Evolutionary conservation across 2,113 vertebrate genomes (phyloP).

Genomic region (Trochalopteron elliotii): DNA sequence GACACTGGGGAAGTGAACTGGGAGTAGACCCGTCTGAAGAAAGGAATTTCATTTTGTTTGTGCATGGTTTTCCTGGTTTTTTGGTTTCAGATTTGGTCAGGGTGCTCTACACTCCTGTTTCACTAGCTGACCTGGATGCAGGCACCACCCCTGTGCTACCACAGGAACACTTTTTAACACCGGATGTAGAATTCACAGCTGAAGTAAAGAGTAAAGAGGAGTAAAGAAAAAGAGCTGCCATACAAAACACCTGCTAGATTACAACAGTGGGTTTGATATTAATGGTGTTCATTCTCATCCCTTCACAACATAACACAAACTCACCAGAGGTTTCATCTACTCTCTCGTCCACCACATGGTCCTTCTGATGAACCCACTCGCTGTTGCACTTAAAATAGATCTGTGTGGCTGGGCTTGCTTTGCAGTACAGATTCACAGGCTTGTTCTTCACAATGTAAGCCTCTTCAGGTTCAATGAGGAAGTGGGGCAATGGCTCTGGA

Average conservation of each 20-base stretch:
- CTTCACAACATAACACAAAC: neutral
- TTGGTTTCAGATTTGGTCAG: neutral
- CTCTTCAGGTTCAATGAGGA: constrained; percentile 93
- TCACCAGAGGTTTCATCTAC: constrained; percentile 94
- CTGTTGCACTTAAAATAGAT: constrained; percentile 99
- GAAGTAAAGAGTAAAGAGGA: neutral
- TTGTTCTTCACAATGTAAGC: constrained; percentile 97
- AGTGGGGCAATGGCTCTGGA: constrained; percentile 93
- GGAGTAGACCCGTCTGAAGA: neutral
- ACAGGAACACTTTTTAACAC: neutral
- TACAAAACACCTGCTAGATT: neutral
- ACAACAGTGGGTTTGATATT: neutral
- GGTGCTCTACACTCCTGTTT: neutral
- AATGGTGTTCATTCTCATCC: neutral
- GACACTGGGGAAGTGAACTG: neutral
- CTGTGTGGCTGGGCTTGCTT: constrained; percentile 93
- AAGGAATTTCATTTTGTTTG: neutral
- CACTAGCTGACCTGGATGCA: neutral
- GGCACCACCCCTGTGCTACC: neutral
- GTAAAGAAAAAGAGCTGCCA: neutral
- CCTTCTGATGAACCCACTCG: constrained; percentile 98
- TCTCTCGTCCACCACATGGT: constrained; percentile 90
- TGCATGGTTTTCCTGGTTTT: neutral
- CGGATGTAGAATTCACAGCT: neutral
- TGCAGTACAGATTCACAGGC: constrained; percentile 92